Conservation (phyloP, 2,888 invertebrate species). For the Coleophora deauratella region DNA sequence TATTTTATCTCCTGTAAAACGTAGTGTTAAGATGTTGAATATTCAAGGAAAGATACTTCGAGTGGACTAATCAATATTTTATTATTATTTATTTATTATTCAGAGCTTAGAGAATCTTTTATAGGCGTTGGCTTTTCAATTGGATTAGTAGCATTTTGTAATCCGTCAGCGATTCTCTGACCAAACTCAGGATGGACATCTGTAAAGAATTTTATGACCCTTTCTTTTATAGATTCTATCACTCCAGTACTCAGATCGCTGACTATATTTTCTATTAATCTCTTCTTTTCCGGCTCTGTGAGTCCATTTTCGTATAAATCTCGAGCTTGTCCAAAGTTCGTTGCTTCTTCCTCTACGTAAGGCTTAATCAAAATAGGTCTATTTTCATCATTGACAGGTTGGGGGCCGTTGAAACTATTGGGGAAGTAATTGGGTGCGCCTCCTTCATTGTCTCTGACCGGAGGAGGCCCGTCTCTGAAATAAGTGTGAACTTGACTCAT, state of each 20-base stretch:
- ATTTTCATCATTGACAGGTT: slow-evolving; percentile 74
- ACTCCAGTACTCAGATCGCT: slow-evolving; percentile 78
- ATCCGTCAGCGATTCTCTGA: no score
- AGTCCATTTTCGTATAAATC: slow-evolving; percentile 85
- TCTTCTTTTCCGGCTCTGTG: slow-evolving; percentile 77
- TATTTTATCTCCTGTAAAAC: no score
- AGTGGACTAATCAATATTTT: no score
- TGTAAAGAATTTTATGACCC: slow-evolving; percentile 84
- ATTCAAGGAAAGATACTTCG: no score
- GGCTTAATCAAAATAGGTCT: slow-evolving; percentile 60
- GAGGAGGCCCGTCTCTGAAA: slow-evolving; percentile 87
- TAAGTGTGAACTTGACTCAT: slow-evolving; percentile 69
- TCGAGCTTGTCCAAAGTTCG: slow-evolving; percentile 87
- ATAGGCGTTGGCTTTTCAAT: no score
- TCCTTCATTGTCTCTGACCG: slow-evolving; percentile 81
- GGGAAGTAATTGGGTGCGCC: slow-evolving; percentile 94
- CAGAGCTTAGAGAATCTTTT: no score
- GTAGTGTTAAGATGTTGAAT: no score
- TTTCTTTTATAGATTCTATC: slow-evolving; percentile 69
- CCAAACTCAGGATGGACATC: slow-evolving; percentile 84
- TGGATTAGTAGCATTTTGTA: no score
- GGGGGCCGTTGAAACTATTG: slow-evolving; percentile 91
- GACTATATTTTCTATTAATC: slow-evolving; percentile 85
- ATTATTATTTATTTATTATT: no score
- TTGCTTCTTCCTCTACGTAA: slow-evolving; percentile 79